phyloP scores from a whole-genome alignment of 2,888 invertebrate species.

The Nymphalis polychloros region DNA sequence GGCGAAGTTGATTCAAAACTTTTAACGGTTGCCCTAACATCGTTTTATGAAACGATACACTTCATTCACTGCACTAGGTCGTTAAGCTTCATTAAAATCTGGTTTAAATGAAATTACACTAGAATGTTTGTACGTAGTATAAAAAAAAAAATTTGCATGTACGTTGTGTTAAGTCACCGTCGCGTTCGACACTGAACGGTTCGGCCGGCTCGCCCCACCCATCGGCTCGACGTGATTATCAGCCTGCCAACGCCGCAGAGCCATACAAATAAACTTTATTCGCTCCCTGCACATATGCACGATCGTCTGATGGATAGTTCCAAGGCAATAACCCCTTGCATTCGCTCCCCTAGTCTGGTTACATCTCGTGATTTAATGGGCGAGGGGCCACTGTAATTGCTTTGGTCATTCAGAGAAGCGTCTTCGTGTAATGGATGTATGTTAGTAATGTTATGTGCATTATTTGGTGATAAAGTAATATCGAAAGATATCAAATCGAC shows the following conservation, averaged over 20 bases:
- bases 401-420: constrained; percentile 49
- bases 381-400: constrained; percentile 70
- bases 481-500: background rate
- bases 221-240: constrained; percentile 71
- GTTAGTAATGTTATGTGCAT: constrained; percentile 1
- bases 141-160: constrained; percentile 29
- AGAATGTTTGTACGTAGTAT: constrained; percentile 25
- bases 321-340: constrained; percentile 79
- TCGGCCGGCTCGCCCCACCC: constrained; percentile 71
- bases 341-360: constrained; percentile 70
- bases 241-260: constrained; percentile 63
- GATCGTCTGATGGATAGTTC: constrained; percentile 65
- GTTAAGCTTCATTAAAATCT: constrained; percentile 30
- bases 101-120: constrained; percentile 20
- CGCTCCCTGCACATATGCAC: constrained; percentile 74
- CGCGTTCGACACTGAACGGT: constrained; percentile 65
- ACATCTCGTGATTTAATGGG: constrained; percentile 76
- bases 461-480: background rate
- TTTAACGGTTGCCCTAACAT: constrained; percentile 74
- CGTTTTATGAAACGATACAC: constrained; percentile 51
- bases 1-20: constrained; percentile 69
- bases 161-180: constrained; percentile 54
- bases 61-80: constrained; percentile 27
- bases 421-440: constrained; percentile 14
- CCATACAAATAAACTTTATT: constrained; percentile 80